Evolutionary conservation across 2,797 vertebrate genomes (phyloP).

Genomic region (Cephalopachus bancanus): DNA sequence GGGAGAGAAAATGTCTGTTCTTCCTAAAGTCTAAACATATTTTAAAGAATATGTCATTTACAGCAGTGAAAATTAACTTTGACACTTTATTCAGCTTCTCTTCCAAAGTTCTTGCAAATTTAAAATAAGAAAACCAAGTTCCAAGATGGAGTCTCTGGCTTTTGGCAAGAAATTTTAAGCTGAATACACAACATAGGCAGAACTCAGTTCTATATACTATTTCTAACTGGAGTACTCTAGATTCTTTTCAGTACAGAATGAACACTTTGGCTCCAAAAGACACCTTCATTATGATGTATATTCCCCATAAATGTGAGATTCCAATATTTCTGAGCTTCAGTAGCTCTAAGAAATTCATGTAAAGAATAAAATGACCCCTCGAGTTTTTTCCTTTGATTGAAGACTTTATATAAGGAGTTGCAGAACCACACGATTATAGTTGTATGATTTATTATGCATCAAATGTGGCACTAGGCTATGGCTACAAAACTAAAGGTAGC

Average conservation of each 20-base stretch:
- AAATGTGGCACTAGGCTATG: background rate
- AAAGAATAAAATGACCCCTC: background rate
- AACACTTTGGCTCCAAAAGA: background rate
- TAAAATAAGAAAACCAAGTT: constrained; percentile 61
- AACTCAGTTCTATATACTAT: constrained; percentile 1
- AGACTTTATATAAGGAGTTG: background rate
- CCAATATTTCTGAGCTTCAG: background rate
- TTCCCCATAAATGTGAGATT: constrained; percentile 23
- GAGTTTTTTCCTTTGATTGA: background rate
- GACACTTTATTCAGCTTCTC: constrained; percentile 48
- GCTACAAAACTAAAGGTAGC: constrained; percentile 22
- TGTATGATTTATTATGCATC: background rate
- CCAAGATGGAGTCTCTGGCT: background rate
- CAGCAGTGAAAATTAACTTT: constrained; percentile 6
- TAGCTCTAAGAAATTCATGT: background rate
- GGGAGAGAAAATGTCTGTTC: background rate
- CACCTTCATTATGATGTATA: background rate
- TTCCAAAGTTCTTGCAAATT: constrained; percentile 60
- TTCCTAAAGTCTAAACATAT: background rate
- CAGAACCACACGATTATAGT: background rate
- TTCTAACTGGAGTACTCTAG: background rate
- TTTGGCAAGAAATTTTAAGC: constrained; percentile 38
- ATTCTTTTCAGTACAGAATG: background rate
- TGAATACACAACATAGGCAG: constrained; percentile 36
- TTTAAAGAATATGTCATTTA: constrained; percentile 57